Percentiles rank a stretch among this genome's conserved stretches.
Evolutionary conservation across 2,113 vertebrate genomes (phyloP).

Genomic region (Lanius ludovicianus): DNA sequence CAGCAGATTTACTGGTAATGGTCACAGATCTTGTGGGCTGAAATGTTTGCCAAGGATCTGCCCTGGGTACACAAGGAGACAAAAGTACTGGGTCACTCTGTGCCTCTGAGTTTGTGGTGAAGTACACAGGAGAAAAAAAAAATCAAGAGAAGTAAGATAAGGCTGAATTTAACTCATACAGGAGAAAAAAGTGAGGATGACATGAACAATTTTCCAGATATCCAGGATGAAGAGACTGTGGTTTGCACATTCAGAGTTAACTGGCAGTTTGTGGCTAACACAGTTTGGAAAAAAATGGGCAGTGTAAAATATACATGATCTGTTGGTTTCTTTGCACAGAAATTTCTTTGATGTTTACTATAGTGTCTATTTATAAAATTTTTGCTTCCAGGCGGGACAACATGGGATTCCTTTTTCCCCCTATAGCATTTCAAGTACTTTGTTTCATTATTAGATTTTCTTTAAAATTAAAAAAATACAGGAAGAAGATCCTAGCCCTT

Average conservation of each 20-base stretch:
- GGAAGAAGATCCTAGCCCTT: not conserved
- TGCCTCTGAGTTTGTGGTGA: not conserved
- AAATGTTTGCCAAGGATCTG: not conserved
- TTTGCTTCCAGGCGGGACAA: constrained; percentile 23
- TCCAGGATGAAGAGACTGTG: not conserved
- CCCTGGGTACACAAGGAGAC: not conserved
- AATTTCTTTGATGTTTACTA: constrained; percentile 18
- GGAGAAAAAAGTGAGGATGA: not conserved
- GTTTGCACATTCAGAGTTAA: not conserved
- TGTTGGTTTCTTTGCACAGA: not conserved
- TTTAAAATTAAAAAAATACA: constrained; percentile 15
- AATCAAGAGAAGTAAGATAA: not conserved
- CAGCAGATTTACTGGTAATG: not conserved
- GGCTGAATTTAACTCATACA: not conserved
- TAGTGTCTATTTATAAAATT: constrained; percentile 52
- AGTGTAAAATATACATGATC: constrained; percentile 30
- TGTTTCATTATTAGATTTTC: constrained; percentile 44
- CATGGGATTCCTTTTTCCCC: not conserved
- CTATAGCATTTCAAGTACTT: constrained; percentile 41
- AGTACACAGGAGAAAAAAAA: not conserved
- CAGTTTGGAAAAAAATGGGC: constrained; percentile 23
- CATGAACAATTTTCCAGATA: accelerated
- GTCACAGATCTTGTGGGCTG: no score
- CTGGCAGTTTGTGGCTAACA: not conserved
- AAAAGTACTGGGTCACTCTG: not conserved